A percentile compares a stretch with the other conserved stretches of the same genome.
phyloP scores from a whole-genome alignment of 1,140 invertebrate species.

The Drosophila prosaltans region DNA sequence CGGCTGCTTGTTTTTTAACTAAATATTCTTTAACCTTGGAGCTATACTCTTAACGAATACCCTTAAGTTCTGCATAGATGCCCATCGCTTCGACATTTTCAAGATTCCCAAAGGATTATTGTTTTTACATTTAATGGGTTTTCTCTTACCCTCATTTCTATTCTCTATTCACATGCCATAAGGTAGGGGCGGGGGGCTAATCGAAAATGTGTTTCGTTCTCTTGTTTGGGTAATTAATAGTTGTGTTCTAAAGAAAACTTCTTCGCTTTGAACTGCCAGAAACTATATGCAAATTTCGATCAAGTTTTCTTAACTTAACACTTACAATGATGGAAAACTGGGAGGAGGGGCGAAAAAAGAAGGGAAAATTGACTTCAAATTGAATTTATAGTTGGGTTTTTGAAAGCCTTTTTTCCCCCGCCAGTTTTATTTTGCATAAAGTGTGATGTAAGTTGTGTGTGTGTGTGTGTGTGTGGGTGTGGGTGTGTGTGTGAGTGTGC shows the following conservation, averaged over 20 bases:
- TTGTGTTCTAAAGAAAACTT: constrained; percentile 52
- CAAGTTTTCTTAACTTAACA: constrained; percentile 62
- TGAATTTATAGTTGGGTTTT: constrained; percentile 56
- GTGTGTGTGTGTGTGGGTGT: neutral
- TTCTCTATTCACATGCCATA: neutral
- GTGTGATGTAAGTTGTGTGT: constrained; percentile 7
- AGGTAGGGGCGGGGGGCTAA: constrained; percentile 1
- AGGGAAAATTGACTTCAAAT: constrained; percentile 37
- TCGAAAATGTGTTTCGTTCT: constrained; percentile 45
- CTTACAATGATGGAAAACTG: neutral
- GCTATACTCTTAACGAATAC: no score
- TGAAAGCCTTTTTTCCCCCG: constrained; percentile 18
- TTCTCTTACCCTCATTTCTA: neutral
- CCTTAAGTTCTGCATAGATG: constrained; percentile 15
- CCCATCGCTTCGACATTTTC: neutral
- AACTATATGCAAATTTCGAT: constrained; percentile 71
- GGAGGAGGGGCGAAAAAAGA: neutral
- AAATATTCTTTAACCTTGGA: no score
- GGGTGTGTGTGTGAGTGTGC: neutral
- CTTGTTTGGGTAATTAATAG: constrained; percentile 66
- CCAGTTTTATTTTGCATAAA: constrained; percentile 23
- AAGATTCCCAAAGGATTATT: neutral
- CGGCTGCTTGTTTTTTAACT: neutral
- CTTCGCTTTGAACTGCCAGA: constrained; percentile 64
- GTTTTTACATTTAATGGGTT: neutral